These are phyloP conservation scores for Tachystola acroxantha DNA, from an alignment of 2,888 invertebrate species.

Conservation along the genomic window DNA sequence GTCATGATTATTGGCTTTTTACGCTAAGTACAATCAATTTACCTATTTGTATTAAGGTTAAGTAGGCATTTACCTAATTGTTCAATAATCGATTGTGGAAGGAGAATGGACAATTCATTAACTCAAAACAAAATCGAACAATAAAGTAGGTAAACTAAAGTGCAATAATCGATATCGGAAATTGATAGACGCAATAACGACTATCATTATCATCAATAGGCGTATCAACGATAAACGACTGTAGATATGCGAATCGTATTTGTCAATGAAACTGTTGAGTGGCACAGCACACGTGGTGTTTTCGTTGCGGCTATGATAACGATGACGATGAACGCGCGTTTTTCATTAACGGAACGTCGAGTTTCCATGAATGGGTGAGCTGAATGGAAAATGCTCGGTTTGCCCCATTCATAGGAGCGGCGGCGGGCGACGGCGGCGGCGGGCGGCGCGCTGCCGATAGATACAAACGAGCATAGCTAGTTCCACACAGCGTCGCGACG, in stretches of 20 bases:
- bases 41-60: no score
- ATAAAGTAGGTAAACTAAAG: neutral
- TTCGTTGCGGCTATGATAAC: slow-evolving; percentile 42
- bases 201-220: slow-evolving; percentile 19
- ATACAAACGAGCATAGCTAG: slow-evolving; percentile 1
- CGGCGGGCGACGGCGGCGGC: slow-evolving; percentile 13
- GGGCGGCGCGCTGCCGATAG: slow-evolving; percentile 8
- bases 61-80: no score
- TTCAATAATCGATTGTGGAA: no score
- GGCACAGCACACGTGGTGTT: slow-evolving; percentile 45
- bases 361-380: slow-evolving; percentile 72
- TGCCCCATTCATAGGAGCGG: slow-evolving; percentile 52
- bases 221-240: slow-evolving; percentile 29
- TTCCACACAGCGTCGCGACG: slow-evolving; percentile 16
- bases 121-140: no score
- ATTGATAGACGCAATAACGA: slow-evolving; percentile 7
- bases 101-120: no score
- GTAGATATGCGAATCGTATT: slow-evolving; percentile 22
- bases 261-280: slow-evolving; percentile 50
- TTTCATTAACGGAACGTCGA: slow-evolving; percentile 69
- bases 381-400: slow-evolving; percentile 68
- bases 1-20: no score
- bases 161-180: slow-evolving; percentile 1
- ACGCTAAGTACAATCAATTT: no score
- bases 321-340: slow-evolving; percentile 56